These are phyloP conservation scores for Ectemnius lituratus DNA, from an alignment of 2,888 invertebrate genomes.

Conservation along the genomic window DNA sequence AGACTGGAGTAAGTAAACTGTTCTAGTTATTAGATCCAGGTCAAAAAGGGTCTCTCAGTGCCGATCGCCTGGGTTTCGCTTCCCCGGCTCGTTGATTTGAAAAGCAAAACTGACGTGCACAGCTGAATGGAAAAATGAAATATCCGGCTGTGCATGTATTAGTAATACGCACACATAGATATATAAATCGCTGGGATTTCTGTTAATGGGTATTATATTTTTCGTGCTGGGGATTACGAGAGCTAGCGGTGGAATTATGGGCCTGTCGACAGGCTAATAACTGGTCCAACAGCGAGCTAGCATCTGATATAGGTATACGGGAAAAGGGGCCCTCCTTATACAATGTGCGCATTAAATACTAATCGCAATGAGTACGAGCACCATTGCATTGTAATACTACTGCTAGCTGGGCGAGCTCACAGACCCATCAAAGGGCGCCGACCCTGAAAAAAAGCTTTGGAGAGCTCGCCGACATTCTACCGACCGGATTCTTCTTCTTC, in stretches of 20 bases:
- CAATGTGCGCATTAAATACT: conserved; percentile 76
- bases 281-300: conserved; percentile 67
- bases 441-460: conserved; percentile 42
- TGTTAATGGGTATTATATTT: conserved; percentile 62
- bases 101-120: conserved; percentile 14
- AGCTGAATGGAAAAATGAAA: conserved; percentile 38
- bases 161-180: too few species aligned
- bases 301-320: conserved; percentile 74
- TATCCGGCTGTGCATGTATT: conserved; percentile 23
- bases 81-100: not conserved
- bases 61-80: not conserved
- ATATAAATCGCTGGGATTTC: conserved; percentile 63
- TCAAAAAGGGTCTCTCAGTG: too few species aligned
- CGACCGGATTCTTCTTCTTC: conserved; percentile 6
- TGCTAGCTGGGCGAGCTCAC: conserved; percentile 54
- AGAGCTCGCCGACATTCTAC: conserved; percentile 11
- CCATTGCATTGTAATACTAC: conserved; percentile 56
- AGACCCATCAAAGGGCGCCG: conserved; percentile 66
- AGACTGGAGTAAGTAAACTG: conserved; percentile 12
- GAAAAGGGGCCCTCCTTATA: conserved; percentile 69
- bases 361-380: conserved; percentile 70
- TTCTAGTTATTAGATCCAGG: too few species aligned
- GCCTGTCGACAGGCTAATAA: conserved; percentile 76
- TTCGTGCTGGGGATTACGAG: conserved; percentile 62
- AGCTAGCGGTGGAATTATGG: conserved; percentile 69